These are phyloP conservation scores for Cyanoderma ruficeps DNA, from an alignment of 2,113 vertebrate genomes.

Conservation along the genomic window DNA sequence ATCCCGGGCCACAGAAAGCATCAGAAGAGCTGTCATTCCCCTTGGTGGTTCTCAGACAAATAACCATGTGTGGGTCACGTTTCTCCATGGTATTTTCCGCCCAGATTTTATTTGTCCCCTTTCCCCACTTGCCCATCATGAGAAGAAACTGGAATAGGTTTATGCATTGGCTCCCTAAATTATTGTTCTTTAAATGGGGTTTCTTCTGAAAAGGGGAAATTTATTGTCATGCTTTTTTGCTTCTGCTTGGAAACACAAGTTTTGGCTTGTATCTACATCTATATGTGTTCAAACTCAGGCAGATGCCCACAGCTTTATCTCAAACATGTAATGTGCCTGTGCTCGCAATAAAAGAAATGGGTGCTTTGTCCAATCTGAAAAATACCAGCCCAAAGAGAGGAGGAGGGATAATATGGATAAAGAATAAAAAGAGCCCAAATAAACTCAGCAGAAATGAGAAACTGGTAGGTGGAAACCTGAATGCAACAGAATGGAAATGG, in stretches of 20 bases:
- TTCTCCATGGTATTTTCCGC: not conserved
- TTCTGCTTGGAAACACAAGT: not conserved
- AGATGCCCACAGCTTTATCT: not conserved
- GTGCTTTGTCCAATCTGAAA: not conserved
- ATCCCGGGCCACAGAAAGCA: not conserved
- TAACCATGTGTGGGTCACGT: accelerated
- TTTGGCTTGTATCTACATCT: not conserved
- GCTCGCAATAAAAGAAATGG: not conserved
- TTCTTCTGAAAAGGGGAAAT: not conserved
- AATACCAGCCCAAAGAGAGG: not conserved
- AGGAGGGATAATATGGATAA: not conserved
- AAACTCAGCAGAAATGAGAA: not conserved
- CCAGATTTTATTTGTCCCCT: not conserved
- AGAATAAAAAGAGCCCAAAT: not conserved
- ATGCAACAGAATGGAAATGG: not conserved
- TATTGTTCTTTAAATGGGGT: not conserved
- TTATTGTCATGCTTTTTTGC: not conserved
- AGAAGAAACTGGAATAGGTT: not conserved
- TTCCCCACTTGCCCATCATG: not conserved
- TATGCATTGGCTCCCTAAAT: not conserved
- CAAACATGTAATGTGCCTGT: not conserved
- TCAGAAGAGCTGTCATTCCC: not conserved
- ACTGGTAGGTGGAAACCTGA: not conserved
- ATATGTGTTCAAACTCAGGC: not conserved
- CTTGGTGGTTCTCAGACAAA: not conserved